phyloP scores from a whole-genome alignment of 2,113 vertebrate genomes.

The Lota lota region DNA sequence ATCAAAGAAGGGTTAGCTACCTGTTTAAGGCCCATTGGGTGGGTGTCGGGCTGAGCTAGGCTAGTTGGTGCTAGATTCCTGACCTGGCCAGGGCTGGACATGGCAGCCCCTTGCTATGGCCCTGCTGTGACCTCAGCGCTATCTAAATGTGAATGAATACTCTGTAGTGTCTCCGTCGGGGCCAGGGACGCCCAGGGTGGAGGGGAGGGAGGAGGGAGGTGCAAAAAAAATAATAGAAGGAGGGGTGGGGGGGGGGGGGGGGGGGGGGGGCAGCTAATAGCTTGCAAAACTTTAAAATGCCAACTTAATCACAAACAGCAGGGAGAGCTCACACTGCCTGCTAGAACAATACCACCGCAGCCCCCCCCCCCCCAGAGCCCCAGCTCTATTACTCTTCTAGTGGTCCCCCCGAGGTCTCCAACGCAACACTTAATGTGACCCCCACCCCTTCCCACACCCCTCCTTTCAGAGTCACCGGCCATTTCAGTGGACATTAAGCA shows the following conservation, averaged over 20 bases:
- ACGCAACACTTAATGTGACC: conserved; percentile 65
- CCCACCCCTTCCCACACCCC: conserved; percentile 10
- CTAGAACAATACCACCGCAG: conserved; percentile 52
- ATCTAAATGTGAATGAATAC: conserved; percentile 84
- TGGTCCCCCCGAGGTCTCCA: conserved; percentile 35
- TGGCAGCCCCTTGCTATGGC: conserved; percentile 70
- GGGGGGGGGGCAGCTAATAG: conserved; percentile 70
- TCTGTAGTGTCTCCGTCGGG: conserved; percentile 73
- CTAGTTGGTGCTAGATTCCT: conserved; percentile 74
- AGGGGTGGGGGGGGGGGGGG: conserved; percentile 47
- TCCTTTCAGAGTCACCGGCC: conserved; percentile 57
- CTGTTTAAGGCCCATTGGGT: conserved; percentile 43
- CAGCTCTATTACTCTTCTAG: conserved; percentile 18
- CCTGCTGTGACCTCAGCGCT: conserved; percentile 75
- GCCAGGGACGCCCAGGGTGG: conserved; percentile 30
- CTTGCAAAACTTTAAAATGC: conserved; percentile 72
- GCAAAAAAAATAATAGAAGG: conserved; percentile 12
- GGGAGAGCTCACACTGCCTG: conserved; percentile 65
- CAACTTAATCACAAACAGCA: conserved; percentile 81
- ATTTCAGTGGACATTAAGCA: conserved; percentile 45
- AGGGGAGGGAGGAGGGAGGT: background rate
- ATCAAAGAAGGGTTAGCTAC: conserved; percentile 58
- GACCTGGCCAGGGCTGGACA: conserved; percentile 66
- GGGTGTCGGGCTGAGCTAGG: conserved; percentile 58
- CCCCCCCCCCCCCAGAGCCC: conserved; percentile 20